These are phyloP conservation scores for Synergus laeviventris DNA, from an alignment of 2,888 invertebrate genomes.

Conservation along the genomic window DNA sequence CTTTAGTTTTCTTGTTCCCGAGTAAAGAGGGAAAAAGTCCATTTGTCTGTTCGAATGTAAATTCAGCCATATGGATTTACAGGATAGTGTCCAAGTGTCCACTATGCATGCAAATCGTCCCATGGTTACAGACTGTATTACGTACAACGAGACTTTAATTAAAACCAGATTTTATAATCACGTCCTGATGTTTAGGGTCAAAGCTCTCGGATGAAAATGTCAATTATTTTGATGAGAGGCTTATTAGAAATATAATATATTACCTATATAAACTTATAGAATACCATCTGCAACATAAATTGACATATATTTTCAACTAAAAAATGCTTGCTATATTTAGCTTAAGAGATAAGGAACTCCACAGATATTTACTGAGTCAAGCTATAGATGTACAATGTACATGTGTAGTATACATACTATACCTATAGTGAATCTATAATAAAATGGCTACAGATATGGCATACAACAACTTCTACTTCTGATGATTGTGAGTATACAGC, in stretches of 20 bases:
- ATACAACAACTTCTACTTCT: constrained; percentile 4
- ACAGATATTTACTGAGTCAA: not conserved
- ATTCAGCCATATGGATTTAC: constrained; percentile 43
- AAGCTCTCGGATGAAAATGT: constrained; percentile 38
- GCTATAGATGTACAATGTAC: not conserved
- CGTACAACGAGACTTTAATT: constrained; percentile 56
- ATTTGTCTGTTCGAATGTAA: constrained; percentile 41
- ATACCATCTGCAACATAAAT: too few species aligned
- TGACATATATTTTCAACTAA: too few species aligned
- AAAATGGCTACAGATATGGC: constrained; percentile 52
- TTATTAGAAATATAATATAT: not conserved
- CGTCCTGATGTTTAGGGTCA: constrained; percentile 50
- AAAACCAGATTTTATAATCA: constrained; percentile 57
- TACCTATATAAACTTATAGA: not conserved
- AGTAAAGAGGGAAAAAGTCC: not conserved
- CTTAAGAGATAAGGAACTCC: not conserved
- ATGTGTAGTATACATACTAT: too few species aligned
- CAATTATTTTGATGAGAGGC: not conserved
- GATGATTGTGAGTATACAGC: constrained; percentile 46
- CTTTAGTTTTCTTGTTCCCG: not conserved
- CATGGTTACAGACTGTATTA: constrained; percentile 50
- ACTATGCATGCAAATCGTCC: constrained; percentile 60
- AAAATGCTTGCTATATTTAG: too few species aligned
- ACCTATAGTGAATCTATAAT: constrained; percentile 57
- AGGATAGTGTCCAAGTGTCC: constrained; percentile 52